Percentiles rank a stretch among this genome's conserved stretches.
Conservation (phyloP, 2,113 vertebrate genomes). For the Limanda limanda region DNA sequence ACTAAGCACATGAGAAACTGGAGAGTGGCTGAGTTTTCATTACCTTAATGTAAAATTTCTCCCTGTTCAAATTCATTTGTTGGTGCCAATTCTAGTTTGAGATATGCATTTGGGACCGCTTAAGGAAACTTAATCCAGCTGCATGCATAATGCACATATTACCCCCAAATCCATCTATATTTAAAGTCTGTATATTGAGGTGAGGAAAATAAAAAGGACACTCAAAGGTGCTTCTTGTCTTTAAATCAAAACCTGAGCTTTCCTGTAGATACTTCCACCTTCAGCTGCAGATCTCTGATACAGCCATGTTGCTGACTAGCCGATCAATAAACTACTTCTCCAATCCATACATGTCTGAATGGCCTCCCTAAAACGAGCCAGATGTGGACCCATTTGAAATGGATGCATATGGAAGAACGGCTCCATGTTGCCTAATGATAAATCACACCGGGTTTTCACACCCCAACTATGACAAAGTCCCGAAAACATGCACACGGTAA, state of each 20-base stretch:
- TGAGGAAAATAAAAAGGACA: too few species aligned
- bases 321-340: conserved; percentile 26
- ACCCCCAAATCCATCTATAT: not conserved
- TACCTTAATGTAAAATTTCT: not conserved
- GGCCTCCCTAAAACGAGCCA: not conserved
- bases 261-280: not conserved
- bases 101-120: not conserved
- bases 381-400: not conserved
- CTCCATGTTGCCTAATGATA: not conserved
- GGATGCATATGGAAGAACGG: not conserved
- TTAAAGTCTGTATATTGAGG: not conserved
- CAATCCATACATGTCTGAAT: conserved; percentile 32
- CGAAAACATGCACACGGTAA: not conserved
- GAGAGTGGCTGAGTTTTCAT: conserved; percentile 3
- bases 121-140: not conserved
- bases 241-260: not conserved
- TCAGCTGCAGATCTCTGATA: conserved; percentile 1
- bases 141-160: not conserved
- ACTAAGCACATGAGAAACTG: conserved; percentile 1
- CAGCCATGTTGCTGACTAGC: not conserved
- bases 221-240: not conserved
- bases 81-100: not conserved
- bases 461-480: not conserved
- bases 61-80: not conserved
- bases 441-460: conserved; percentile 13